Conservation (phyloP, 2,888 invertebrate species). For the Cepaea hortensis region DNA sequence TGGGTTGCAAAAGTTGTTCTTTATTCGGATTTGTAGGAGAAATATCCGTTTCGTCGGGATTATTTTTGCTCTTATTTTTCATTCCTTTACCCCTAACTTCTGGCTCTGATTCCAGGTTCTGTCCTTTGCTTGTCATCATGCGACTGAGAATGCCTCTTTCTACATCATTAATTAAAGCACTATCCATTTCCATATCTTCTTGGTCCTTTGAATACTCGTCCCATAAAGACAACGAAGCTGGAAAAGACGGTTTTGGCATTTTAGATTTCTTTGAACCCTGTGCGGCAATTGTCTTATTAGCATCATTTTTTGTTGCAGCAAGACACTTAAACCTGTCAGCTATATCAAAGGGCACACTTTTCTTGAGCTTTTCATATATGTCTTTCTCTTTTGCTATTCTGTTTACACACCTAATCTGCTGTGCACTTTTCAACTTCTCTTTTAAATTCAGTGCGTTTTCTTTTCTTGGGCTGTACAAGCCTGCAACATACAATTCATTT, state of each 20-base stretch:
- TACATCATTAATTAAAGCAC: conserved; percentile 8
- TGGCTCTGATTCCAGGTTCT: not conserved
- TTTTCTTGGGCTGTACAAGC: conserved; percentile 2
- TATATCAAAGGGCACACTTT: not conserved
- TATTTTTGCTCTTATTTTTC: conserved; percentile 21
- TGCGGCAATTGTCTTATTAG: not conserved
- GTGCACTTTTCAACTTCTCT: not conserved
- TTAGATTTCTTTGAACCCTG: not conserved
- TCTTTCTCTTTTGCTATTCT: not conserved
- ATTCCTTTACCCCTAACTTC: not conserved
- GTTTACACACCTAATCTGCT: not conserved
- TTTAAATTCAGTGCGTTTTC: not conserved
- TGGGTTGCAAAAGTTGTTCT: no score
- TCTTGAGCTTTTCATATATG: not conserved
- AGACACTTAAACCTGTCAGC: conserved; percentile 15
- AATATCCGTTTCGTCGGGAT: not conserved
- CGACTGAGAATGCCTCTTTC: conserved; percentile 9
- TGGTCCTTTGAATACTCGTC: not conserved
- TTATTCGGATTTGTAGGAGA: not conserved
- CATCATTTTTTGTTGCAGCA: not conserved
- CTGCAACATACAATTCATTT: conserved; percentile 31
- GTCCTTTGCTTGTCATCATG: not conserved
- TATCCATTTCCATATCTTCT: conserved; percentile 36
- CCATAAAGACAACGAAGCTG: not conserved
- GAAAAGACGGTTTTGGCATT: not conserved